Evolutionary conservation across 2,888 invertebrate genomes (phyloP), one percentile per base, ranked within the genome.

Genomic region (Netelia virgata): DNA sequence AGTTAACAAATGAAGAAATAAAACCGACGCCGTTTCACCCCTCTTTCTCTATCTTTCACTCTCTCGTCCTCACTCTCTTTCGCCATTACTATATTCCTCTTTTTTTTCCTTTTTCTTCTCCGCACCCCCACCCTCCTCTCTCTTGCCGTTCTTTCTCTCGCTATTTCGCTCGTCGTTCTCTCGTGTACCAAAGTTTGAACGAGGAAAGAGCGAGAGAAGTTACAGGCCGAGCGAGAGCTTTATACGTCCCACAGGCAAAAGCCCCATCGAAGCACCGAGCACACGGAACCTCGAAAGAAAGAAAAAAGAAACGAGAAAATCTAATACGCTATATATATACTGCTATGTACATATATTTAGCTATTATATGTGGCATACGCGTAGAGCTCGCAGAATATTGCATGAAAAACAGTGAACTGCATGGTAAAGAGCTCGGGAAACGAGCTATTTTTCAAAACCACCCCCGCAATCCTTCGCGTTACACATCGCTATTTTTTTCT

Each of bases 1-100:
- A 66, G 78, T 81, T 85, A 87, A 85, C 87, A 88, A 89, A 88
- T 88, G 86, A 88, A 87, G 84, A 86, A 88, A 86, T 81, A 84
- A 88, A 87, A 88, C 20, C 83, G 69, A 66, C 81, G 78, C 74
- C 66, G 83, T 88, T 86, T 78, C 82, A 69, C 77, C 47, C 74
- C 57, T 57, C 18, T 55, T 55, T 64, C 20, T 23, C 36, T 23
- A 1, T 41, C n/a, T 43, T 55, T 77, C 43, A 28, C 47, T 47
- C 47, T 59, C 23, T 18, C 20, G 20, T 43, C 23, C 53, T 41
- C 69, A 14, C 16, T 18, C 53, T 63, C 53, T 50, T 61, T 16
- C 6, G 20, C 28, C 14, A 23, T 43, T 57, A 16, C 16, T 11
- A 20, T 64, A 16, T 72, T 18, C 36, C 47, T 18, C n/a, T 76